A percentile compares a stretch with the other conserved stretches of the same genome.
These are phyloP conservation scores for Melitaea athalia DNA, from an alignment of 2,888 invertebrate genomes.

Conservation along the genomic window DNA sequence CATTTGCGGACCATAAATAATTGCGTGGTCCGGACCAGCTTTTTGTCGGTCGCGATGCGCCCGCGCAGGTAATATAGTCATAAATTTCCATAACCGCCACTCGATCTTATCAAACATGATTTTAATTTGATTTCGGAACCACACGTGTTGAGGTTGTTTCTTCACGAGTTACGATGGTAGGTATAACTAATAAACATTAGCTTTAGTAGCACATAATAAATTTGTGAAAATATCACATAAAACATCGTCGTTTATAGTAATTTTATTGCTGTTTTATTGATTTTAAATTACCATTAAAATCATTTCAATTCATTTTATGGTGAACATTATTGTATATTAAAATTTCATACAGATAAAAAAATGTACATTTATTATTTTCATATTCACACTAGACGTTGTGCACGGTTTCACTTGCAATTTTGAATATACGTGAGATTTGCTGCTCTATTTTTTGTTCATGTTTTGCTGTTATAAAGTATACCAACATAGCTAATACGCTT, in stretches of 20 bases:
- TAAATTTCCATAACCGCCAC: slow-evolving; percentile 83
- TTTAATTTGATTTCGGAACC: slow-evolving; percentile 82
- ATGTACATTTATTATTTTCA: no score
- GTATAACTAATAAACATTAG: slow-evolving; percentile 45
- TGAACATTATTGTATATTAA: slow-evolving; percentile 8
- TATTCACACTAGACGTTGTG: no score
- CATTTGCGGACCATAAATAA: slow-evolving; percentile 80
- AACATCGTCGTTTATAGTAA: slow-evolving; percentile 41
- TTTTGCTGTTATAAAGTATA: no score
- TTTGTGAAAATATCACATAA: slow-evolving; percentile 41
- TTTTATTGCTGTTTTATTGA: slow-evolving; percentile 38
- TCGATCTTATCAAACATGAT: slow-evolving; percentile 83
- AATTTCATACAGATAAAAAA: not conserved
- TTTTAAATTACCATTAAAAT: slow-evolving; percentile 30
- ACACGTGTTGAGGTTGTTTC: slow-evolving; percentile 78
- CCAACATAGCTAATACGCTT: no score
- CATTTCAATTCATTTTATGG: slow-evolving; percentile 17
- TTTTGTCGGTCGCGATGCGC: slow-evolving; percentile 76
- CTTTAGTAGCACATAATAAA: slow-evolving; percentile 50
- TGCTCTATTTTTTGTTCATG: no score
- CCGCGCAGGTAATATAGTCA: slow-evolving; percentile 82
- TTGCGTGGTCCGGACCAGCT: slow-evolving; percentile 73
- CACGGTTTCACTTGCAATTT: no score
- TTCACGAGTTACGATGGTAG: slow-evolving; percentile 70
- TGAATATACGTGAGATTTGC: no score